Evolutionary conservation across 1,140 invertebrate genomes (phyloP).

Genomic region (Neodiprion lecontei): DNA sequence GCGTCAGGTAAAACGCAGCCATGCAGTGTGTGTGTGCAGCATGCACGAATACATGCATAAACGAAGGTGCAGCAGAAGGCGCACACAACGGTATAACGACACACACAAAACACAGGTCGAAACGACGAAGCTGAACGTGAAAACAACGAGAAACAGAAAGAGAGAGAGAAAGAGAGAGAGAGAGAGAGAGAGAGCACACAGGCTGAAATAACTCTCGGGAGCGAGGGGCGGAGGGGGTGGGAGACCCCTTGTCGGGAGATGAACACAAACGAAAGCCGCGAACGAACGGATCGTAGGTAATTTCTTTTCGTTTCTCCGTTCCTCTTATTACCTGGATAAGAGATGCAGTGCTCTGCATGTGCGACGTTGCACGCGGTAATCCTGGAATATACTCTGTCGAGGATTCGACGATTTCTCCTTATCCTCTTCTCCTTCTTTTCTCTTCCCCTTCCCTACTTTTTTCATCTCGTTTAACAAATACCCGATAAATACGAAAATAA

Average conservation of each 20-base stretch:
- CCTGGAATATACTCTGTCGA: too few relatives aligned
- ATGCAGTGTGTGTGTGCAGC: neutral
- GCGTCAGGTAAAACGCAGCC: neutral
- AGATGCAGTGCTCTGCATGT: too few relatives aligned
- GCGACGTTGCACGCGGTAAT: too few relatives aligned
- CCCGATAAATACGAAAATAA: neutral
- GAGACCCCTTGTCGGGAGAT: neutral
- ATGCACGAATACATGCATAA: neutral
- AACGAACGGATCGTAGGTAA: neutral
- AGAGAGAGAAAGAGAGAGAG: neutral
- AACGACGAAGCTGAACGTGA: too few relatives aligned
- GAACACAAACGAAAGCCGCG: neutral
- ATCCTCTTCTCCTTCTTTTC: conserved; percentile 25
- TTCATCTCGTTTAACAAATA: conserved; percentile 11
- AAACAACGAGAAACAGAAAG: neutral
- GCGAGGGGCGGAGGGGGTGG: neutral
- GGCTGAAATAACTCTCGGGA: neutral
- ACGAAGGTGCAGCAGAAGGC: too few relatives aligned
- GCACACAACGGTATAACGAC: too few relatives aligned
- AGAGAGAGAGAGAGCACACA: neutral
- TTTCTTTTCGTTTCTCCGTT: neutral
- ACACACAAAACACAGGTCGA: too few relatives aligned
- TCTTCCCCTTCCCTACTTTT: conserved; percentile 27
- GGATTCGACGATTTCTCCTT: neutral
- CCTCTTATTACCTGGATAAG: too few relatives aligned